phyloP scores from a whole-genome alignment of 2,888 invertebrate species.

The Agrotis puta region DNA sequence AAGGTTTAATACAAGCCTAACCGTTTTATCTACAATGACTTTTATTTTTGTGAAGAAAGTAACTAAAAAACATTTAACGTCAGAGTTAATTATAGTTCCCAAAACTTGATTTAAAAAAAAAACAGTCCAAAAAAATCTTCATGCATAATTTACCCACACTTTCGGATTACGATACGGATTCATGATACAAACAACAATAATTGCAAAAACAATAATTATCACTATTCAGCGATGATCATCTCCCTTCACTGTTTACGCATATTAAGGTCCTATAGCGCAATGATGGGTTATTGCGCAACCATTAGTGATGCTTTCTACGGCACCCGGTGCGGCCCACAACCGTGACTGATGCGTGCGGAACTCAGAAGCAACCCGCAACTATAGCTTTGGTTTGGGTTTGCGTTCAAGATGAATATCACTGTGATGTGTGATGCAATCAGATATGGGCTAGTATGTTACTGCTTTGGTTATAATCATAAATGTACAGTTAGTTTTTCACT shows the following conservation, averaged over 20 bases:
- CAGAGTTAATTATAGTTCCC: neutral
- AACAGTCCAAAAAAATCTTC: neutral
- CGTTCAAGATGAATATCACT: conserved; percentile 36
- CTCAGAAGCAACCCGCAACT: conserved; percentile 33
- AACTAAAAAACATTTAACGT: too few relatives aligned
- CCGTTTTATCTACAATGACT: too few relatives aligned
- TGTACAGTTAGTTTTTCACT: too few relatives aligned
- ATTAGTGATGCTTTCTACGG: conserved; percentile 65
- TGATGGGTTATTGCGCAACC: conserved; percentile 42
- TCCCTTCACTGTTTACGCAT: conserved; percentile 61
- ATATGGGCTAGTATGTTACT: conserved; percentile 7
- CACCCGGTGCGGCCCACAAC: conserved; percentile 13
- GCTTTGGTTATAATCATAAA: neutral
- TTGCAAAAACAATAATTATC: conserved; percentile 39
- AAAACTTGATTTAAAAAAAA: neutral
- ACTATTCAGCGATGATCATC: conserved; percentile 33
- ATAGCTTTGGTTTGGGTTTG: conserved; percentile 26
- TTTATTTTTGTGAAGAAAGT: too few relatives aligned
- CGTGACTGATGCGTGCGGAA: conserved; percentile 52
- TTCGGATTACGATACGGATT: conserved; percentile 1
- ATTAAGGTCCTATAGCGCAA: conserved; percentile 32
- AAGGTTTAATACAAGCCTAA: too few relatives aligned
- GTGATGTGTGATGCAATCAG: conserved; percentile 30
- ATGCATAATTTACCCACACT: neutral
- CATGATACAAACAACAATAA: conserved; percentile 19